Percentiles rank a stretch among this genome's conserved stretches.
phyloP scores from a whole-genome alignment of 2,113 vertebrate genomes.

The Megaleporinus macrocephalus region DNA sequence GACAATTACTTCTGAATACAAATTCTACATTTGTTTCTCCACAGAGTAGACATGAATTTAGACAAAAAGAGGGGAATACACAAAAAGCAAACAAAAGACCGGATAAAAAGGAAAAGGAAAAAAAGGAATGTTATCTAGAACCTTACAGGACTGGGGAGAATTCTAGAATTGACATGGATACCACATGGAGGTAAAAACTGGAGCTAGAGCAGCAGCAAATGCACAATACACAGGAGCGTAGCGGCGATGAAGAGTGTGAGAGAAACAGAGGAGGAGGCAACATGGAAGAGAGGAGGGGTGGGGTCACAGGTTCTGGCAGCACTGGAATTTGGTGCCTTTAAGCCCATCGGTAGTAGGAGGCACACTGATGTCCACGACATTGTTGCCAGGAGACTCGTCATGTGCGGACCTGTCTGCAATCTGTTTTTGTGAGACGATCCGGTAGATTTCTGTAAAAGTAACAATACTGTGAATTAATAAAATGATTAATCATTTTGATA shows the following conservation, averaged over 20 bases:
- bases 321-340: slow-evolving; percentile 92
- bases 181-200: slow-evolving; percentile 65
- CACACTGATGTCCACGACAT: slow-evolving; percentile 96
- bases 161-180: slow-evolving; percentile 64
- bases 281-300: slow-evolving; percentile 50
- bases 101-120: slow-evolving; percentile 31
- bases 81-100: slow-evolving; percentile 21
- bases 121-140: slow-evolving; percentile 76
- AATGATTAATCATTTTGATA: no score
- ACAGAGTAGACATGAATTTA: slow-evolving; percentile 39
- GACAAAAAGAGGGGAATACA: slow-evolving; percentile 33
- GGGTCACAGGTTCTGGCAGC: slow-evolving; percentile 96
- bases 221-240: slow-evolving; percentile 75
- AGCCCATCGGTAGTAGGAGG: slow-evolving; percentile 94
- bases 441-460: slow-evolving; percentile 90
- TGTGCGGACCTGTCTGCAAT: slow-evolving; percentile 90
- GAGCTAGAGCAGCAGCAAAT: slow-evolving; percentile 49
- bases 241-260: slow-evolving; percentile 68
- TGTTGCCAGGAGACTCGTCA: slow-evolving; percentile 95
- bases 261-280: slow-evolving; percentile 49
- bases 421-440: slow-evolving; percentile 97
- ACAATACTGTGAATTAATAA: neutral
- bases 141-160: slow-evolving; percentile 63
- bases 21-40: slow-evolving; percentile 40
- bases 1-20: slow-evolving; percentile 51